A percentile compares a stretch with the other conserved stretches of the same genome.
Evolutionary conservation across 1,140 invertebrate species (phyloP).

Genomic region (Vollenhovia emeryi): DNA sequence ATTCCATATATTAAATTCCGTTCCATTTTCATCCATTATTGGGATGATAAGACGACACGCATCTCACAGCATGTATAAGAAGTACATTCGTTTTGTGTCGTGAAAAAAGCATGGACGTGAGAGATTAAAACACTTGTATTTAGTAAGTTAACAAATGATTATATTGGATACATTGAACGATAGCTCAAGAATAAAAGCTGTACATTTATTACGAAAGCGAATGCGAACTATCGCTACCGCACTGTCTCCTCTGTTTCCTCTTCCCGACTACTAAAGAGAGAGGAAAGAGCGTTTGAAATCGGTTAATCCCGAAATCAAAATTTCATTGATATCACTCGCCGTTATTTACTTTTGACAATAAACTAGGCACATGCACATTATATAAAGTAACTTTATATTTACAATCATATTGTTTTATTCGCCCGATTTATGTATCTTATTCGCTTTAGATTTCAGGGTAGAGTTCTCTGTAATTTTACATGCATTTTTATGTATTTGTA

Average conservation of each 20-base stretch:
- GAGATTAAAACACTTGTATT: slow-evolving; percentile 73
- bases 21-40: slow-evolving; percentile 7
- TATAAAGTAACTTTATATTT: neutral
- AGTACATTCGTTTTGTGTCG: slow-evolving; percentile 32
- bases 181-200: slow-evolving; percentile 76
- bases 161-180: slow-evolving; percentile 76
- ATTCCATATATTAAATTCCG: slow-evolving; percentile 20
- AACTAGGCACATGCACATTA: neutral
- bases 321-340: neutral
- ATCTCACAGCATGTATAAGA: neutral
- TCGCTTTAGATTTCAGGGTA: neutral
- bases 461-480: slow-evolving; percentile 7
- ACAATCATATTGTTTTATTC: neutral
- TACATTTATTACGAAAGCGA: slow-evolving; percentile 77
- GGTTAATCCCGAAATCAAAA: neutral
- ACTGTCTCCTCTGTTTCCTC: neutral
- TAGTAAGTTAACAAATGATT: slow-evolving; percentile 77
- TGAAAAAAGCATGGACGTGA: slow-evolving; percentile 11
- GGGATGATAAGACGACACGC: neutral
- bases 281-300: neutral
- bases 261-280: neutral
- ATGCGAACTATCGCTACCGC: slow-evolving; percentile 24
- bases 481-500: neutral
- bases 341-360: neutral
- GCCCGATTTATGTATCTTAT: neutral